Evolutionary conservation across 2,113 vertebrate genomes (phyloP), one percentile per base, ranked within the genome.

Genomic region (Dicerorhinus sumatrensis): DNA sequence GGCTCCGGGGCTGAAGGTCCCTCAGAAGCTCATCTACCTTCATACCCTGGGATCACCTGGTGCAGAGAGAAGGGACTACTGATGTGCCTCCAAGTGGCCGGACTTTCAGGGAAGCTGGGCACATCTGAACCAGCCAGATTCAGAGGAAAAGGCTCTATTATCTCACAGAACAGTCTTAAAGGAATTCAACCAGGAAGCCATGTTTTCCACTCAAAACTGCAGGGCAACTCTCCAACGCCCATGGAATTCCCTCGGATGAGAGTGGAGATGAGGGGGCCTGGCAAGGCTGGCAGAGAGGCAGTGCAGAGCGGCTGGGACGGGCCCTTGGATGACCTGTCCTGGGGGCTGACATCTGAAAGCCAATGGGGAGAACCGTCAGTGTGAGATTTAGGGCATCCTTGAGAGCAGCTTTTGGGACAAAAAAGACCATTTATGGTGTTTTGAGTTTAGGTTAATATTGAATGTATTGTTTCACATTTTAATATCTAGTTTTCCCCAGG

Each of bases 281-380:
- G 29, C 51, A 31, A 46, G 17, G 29, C 36, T 58, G 13, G 21
- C 1, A 0, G 0, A 21, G 60, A 4, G 5, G 0, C 11, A 3
- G 20, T n/a, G 18, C n/a, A 42, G 29, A 2, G 6, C 4, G 8
- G 31, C 21, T 5, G 18, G 31, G 46, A 8, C 0, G 7, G 23
- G 3, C 0, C 46, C 21, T 48, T 5, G 14, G 21, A 31, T 2
- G 51, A 8, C 1, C 46, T 9, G 10, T 21, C 51, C 20, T 2
- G 4, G 6, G 20, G 29, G 60, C 60, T 27, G 63, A n/a, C n/a
- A 46, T 48, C 36, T 79, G 56, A 80, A 83, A 0, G 7, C 58
- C 48, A 23, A 8, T 3, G 12, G 36, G 8, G 31, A 42, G 48
- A 48, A 31, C 17, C 27, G 2, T 89, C 54, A 6, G 18, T 3